Evolutionary conservation across 37 sponge, comb jelly and placozoan genomes (phyloP).

Genomic region (Halichondria panicea): DNA sequence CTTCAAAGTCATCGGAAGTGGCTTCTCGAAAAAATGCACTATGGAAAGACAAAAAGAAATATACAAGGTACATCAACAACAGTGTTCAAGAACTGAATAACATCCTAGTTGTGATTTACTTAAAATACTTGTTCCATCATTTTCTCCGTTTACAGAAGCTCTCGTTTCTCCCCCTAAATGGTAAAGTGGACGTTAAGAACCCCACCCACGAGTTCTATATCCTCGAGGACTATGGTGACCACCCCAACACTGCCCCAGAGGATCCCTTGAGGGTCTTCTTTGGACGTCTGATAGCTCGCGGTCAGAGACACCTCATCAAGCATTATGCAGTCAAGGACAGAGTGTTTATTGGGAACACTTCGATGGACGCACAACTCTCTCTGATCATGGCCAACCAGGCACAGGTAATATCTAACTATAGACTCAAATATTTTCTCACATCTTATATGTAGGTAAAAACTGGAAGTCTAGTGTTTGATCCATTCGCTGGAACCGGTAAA

Average conservation of each 20-base stretch:
- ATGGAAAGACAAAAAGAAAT: slow-evolving; percentile 31
- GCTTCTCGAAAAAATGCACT: slow-evolving; percentile 60
- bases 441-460: slow-evolving; percentile 55
- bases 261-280: slow-evolving; percentile 74
- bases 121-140: background rate
- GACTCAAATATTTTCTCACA: background rate
- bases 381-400: slow-evolving; percentile 96
- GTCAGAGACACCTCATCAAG: slow-evolving; percentile 72
- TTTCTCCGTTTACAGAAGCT: slow-evolving; percentile 43
- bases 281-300: slow-evolving; percentile 62
- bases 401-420: slow-evolving; percentile 64
- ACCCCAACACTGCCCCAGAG: slow-evolving; percentile 40
- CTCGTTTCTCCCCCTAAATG: slow-evolving; percentile 74
- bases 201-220: slow-evolving; percentile 63
- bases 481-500: slow-evolving; percentile 93
- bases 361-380: slow-evolving; percentile 93
- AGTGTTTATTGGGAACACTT: slow-evolving; percentile 92
- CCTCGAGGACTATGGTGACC: slow-evolving; percentile 79
- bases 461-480: slow-evolving; percentile 85
- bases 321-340: slow-evolving; percentile 79
- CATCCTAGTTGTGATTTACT: background rate
- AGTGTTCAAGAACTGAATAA: background rate
- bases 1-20: slow-evolving; percentile 48
- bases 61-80: slow-evolving; percentile 34
- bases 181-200: slow-evolving; percentile 61